Evolutionary conservation across 2,888 invertebrate genomes (phyloP), one percentile per base, ranked within the genome.

Genomic region (Macrophya alboannulata): DNA sequence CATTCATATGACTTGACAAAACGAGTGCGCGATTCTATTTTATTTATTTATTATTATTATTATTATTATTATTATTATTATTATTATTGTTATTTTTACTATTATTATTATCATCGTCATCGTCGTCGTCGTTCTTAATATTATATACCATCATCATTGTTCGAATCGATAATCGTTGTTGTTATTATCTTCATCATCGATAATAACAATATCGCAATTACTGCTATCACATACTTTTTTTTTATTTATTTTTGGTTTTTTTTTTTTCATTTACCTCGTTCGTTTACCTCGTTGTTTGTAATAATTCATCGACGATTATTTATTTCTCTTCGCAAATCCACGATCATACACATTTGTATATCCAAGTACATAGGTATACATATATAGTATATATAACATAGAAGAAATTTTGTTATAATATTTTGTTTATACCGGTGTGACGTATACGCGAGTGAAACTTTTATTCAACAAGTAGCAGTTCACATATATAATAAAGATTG

Each of bases 1-100:
- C 85, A 76, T 84, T 74, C 45, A 84, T 55, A 55, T 76, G 76
- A 84, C 59, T 84, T 84, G 85, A 84, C 84, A n/a, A 31, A 68
- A 85, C 83, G 74, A 83, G 59, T 71, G 84, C 74, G 85, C 84
- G 85, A 55, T 51, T 55, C 37, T 83, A 37, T 83, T 83, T 68
- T 68, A 62, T 55, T 83, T 83, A 68, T 83, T 83, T 83, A 83
- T 83, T 83, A 74, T 74, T 72, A 72, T 43, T 40, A 62, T 81
- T 81, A 62, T 59, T n/a, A 9, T 76, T 25, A n/a, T 48, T 43
- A 43, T 17, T 10, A 17, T 17, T n/a, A 45, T 76, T 37, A 10
- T 51, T 55, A 31, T 37, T 45, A n/a, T 31, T 21, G 12, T 68
- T 0, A 31, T 25, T 17, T 12, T 68, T 17, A 6, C 6, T 10